These are phyloP conservation scores for Oryzaephilus surinamensis DNA, from an alignment of 1,140 invertebrate genomes.

Conservation along the genomic window DNA sequence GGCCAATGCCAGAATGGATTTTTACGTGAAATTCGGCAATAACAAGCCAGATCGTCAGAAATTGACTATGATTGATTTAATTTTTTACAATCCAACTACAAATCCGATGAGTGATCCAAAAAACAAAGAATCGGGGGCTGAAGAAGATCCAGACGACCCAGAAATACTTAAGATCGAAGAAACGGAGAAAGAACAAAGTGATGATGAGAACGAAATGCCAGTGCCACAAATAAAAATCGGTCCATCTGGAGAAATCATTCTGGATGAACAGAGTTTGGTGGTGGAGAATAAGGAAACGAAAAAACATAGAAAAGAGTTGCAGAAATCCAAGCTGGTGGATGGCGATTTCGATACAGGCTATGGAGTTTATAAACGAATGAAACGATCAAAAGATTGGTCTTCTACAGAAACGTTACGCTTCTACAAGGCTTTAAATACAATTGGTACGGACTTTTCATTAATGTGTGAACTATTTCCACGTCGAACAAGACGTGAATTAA, in stretches of 20 bases:
- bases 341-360: constrained; percentile 48
- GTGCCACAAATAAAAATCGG: constrained; percentile 83
- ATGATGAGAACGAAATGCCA: constrained; percentile 45
- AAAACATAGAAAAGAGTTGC: constrained; percentile 48
- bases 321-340: constrained; percentile 52
- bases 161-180: constrained; percentile 6
- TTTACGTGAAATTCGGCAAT: constrained; percentile 44
- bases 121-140: constrained; percentile 6
- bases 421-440: constrained; percentile 73
- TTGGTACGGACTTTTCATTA: constrained; percentile 82
- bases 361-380: constrained; percentile 53
- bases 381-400: constrained; percentile 54
- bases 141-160: neutral
- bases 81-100: constrained; percentile 74
- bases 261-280: constrained; percentile 78
- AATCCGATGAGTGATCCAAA: constrained; percentile 48
- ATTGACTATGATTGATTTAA: constrained; percentile 82
- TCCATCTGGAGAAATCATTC: constrained; percentile 72
- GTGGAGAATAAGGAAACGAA: constrained; percentile 62
- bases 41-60: constrained; percentile 50
- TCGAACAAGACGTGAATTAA: constrained; percentile 66
- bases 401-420: constrained; percentile 70
- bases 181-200: constrained; percentile 30
- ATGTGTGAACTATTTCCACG: constrained; percentile 76
- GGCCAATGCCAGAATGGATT: constrained; percentile 45